A percentile compares a stretch with the other conserved stretches of the same genome.
Conservation (phyloP, 1,140 invertebrate species). For the Atta cephalotes region DNA sequence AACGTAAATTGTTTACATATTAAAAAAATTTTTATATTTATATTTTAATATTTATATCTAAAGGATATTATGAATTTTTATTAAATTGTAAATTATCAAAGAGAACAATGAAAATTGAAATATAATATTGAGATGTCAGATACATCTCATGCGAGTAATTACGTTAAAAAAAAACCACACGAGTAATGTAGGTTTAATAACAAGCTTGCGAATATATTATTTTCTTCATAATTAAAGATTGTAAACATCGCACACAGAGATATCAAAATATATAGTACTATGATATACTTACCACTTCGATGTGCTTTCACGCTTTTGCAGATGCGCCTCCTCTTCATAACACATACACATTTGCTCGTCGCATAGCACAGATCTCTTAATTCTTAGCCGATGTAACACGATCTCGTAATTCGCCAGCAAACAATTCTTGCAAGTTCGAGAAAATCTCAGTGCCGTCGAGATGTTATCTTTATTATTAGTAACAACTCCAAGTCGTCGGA, state of each 20-base stretch:
- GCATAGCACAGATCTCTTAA: conserved; percentile 18
- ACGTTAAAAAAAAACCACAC: too few relatives aligned
- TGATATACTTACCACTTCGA: conserved; percentile 39
- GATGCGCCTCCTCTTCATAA: neutral
- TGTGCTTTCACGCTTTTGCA: neutral
- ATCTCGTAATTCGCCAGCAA: conserved; percentile 29
- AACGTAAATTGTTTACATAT: too few relatives aligned
- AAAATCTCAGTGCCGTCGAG: conserved; percentile 27
- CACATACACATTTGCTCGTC: conserved; percentile 11
- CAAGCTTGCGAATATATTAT: neutral
- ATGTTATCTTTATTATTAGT: neutral
- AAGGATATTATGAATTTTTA: too few relatives aligned
- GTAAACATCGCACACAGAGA: neutral
- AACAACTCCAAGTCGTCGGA: neutral
- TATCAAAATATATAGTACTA: neutral
- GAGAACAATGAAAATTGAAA: too few relatives aligned
- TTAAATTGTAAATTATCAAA: too few relatives aligned
- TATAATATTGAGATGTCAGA: too few relatives aligned
- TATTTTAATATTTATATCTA: too few relatives aligned
- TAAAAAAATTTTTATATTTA: too few relatives aligned
- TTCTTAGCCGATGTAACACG: conserved; percentile 33
- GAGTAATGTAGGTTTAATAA: neutral
- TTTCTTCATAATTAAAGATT: neutral
- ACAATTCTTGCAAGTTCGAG: conserved; percentile 36
- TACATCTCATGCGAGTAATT: too few relatives aligned